Percentiles rank a stretch among this genome's conserved stretches.
phyloP scores from a whole-genome alignment of 2,797 vertebrate species.

The Lindbergichthys nudifrons region DNA sequence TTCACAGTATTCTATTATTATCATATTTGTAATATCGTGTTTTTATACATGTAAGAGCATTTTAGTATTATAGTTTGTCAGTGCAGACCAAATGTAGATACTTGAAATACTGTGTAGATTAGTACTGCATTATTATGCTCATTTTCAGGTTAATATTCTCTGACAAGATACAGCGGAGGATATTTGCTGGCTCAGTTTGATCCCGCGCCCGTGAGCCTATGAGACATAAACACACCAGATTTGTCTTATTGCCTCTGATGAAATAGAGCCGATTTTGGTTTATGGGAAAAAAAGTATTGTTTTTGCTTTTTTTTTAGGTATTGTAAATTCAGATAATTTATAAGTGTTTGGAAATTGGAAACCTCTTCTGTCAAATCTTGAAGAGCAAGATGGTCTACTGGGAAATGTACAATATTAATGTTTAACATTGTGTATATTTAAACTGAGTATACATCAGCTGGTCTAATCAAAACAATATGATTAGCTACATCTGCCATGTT shows the following conservation, averaged over 20 bases:
- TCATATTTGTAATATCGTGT: no score
- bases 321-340: slow-evolving; percentile 20
- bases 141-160: no score
- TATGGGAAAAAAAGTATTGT: slow-evolving; percentile 4
- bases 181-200: slow-evolving; percentile 55
- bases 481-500: slow-evolving; percentile 32
- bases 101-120: no score
- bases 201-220: slow-evolving; percentile 18
- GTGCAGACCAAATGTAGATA: no score
- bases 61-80: no score
- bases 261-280: slow-evolving; percentile 30
- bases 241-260: slow-evolving; percentile 25
- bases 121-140: no score
- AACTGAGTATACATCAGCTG: slow-evolving; percentile 37
- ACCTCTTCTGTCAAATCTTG: not conserved
- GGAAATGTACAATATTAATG: slow-evolving; percentile 36
- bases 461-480: slow-evolving; percentile 42
- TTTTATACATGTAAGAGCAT: no score
- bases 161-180: slow-evolving; percentile 50
- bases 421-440: slow-evolving; percentile 38
- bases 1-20: no score
- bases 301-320: slow-evolving; percentile 11
- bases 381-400: not conserved
- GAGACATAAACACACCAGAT: slow-evolving; percentile 17
- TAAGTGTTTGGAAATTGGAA: slow-evolving; percentile 7